These are phyloP conservation scores for Thereuonema tuberculata DNA, from an alignment of 1,140 invertebrate species.

Conservation along the genomic window DNA sequence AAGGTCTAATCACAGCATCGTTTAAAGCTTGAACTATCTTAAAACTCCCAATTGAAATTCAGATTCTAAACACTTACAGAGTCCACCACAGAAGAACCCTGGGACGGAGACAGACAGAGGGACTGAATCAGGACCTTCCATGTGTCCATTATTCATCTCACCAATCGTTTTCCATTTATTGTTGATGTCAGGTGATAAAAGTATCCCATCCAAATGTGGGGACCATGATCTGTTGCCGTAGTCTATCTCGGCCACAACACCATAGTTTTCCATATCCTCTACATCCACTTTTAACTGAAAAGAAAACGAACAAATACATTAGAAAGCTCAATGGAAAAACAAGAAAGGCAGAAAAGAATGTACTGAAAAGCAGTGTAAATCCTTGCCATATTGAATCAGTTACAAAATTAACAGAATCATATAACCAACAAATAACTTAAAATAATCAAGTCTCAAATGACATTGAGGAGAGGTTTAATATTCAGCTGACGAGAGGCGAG, in stretches of 20 bases:
- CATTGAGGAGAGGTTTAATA: no score
- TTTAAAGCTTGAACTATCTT: no score
- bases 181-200: neutral
- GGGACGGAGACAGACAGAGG: neutral
- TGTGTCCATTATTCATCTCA: neutral
- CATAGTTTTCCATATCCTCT: neutral
- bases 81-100: conserved; percentile 49
- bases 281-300: neutral
- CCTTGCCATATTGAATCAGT: no score
- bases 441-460: no score
- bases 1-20: no score
- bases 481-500: no score
- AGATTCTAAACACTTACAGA: conserved; percentile 31
- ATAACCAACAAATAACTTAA: no score
- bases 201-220: neutral
- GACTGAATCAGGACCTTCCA: neutral
- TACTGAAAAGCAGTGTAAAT: no score
- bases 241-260: neutral
- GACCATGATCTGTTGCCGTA: neutral
- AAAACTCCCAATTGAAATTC: neutral
- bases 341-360: no score
- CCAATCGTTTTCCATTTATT: neutral
- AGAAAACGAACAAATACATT: neutral
- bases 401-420: no score
- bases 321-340: no score